Conservation (phyloP, 1,140 invertebrate genomes). For the Drosophila lacertosa region DNA sequence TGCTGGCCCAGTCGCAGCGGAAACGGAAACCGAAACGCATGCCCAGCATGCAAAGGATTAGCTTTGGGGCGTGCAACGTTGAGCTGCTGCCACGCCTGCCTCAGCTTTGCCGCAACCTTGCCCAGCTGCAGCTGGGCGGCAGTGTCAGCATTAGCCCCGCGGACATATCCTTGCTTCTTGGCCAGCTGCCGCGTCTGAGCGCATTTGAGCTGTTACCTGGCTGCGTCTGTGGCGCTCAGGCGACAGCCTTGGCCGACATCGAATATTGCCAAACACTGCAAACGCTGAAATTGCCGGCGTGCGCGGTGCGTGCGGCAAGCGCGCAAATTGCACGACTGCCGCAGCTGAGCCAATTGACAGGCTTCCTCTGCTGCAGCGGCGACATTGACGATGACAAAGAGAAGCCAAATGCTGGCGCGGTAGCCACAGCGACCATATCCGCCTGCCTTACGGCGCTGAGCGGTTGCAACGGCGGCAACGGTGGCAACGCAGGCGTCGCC, state of each 20-base stretch:
- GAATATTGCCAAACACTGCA: constrained; percentile 47
- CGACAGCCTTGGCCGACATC: constrained; percentile 20
- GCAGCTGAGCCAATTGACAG: constrained; percentile 57
- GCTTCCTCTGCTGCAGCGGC: constrained; percentile 52
- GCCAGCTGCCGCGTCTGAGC: constrained; percentile 18
- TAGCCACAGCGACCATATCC: constrained; percentile 37
- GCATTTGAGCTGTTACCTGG: constrained; percentile 47
- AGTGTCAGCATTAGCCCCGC: constrained; percentile 3
- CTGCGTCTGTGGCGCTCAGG: constrained; percentile 1
- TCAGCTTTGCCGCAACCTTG: constrained; percentile 35
- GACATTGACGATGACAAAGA: constrained; percentile 33
- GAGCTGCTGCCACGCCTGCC: constrained; percentile 40
- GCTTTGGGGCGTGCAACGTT: constrained; percentile 29
- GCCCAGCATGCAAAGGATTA: constrained; percentile 30
- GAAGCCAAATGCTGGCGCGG: constrained; percentile 44
- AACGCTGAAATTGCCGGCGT: constrained; percentile 56
- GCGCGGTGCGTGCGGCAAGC: constrained; percentile 41
- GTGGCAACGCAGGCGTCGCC: neutral
- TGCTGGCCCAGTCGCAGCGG: constrained; percentile 23
- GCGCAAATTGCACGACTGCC: constrained; percentile 49
- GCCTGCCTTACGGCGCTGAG: constrained; percentile 32
- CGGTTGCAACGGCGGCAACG: neutral
- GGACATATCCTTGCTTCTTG: constrained; percentile 34
- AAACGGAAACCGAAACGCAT: constrained; percentile 7
- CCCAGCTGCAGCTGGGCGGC: constrained; percentile 38